Percentiles rank a stretch among this genome's conserved stretches.
These are phyloP conservation scores for Pleuronectes platessa DNA, from an alignment of 2,113 vertebrate species.

Conservation along the genomic window DNA sequence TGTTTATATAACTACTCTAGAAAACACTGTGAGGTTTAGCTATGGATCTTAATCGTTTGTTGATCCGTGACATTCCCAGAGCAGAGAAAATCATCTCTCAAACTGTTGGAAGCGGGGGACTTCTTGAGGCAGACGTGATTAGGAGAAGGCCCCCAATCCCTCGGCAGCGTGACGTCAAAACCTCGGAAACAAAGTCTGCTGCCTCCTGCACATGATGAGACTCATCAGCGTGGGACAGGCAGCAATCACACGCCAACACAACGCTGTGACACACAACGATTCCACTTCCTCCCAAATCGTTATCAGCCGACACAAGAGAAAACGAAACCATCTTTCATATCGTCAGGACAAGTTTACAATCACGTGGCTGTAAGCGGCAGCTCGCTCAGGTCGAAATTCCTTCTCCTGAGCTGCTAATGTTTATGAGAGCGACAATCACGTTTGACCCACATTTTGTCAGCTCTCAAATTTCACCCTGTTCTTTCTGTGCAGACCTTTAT, in stretches of 20 bases:
- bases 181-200: constrained; percentile 12
- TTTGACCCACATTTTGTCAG: constrained; percentile 79
- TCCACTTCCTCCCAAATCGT: constrained; percentile 38
- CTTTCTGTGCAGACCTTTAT: constrained; percentile 22
- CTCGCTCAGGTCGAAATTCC: constrained; percentile 26
- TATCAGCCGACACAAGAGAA: constrained; percentile 13
- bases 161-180: constrained; percentile 57
- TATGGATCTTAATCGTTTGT: constrained; percentile 3
- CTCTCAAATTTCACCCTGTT: constrained; percentile 68
- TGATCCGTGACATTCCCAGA: background rate
- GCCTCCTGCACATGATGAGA: constrained; percentile 28
- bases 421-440: constrained; percentile 69
- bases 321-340: background rate
- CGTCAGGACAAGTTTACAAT: constrained; percentile 6
- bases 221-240: constrained; percentile 52
- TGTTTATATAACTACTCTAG: background rate
- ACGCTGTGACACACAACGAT: constrained; percentile 43
- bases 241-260: constrained; percentile 54
- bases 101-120: constrained; percentile 26
- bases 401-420: constrained; percentile 49
- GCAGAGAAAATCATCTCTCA: background rate
- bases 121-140: constrained; percentile 49
- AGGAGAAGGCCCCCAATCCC: constrained; percentile 49
- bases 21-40: constrained; percentile 15
- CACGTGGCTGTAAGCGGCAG: background rate